Conservation (phyloP, 53 echinoderm and acorn worm genomes). For the Zoroaster sp. region DNA sequence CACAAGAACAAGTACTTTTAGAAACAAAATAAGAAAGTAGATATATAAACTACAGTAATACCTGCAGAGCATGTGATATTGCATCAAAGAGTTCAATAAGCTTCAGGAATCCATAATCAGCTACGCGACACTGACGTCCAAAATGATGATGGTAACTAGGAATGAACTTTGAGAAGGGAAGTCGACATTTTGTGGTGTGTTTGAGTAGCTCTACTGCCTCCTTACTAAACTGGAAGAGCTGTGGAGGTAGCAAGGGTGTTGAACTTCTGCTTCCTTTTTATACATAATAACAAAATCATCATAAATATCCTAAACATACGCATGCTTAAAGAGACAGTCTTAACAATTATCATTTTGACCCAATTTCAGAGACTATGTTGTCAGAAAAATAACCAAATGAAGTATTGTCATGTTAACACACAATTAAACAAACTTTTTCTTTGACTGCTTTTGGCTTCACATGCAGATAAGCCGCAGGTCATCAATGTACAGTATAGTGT, state of each 20-base stretch:
- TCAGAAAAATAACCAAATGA: too few relatives aligned
- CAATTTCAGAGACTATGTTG: too few relatives aligned
- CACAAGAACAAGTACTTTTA: too few relatives aligned
- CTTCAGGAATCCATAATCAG: slow-evolving; percentile 96
- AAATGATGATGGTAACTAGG: slow-evolving; percentile 97
- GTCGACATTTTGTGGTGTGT: slow-evolving; percentile 75
- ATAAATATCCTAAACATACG: not conserved
- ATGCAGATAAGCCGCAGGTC: too few relatives aligned
- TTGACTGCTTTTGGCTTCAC: too few relatives aligned
- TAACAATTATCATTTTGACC: not conserved
- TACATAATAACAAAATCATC: not conserved
- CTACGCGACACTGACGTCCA: slow-evolving; percentile 94
- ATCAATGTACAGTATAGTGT: too few relatives aligned
- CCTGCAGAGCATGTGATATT: slow-evolving; percentile 90
- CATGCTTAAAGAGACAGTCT: not conserved
- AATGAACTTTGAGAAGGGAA: slow-evolving; percentile 90
- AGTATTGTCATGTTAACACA: too few relatives aligned
- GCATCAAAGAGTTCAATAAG: slow-evolving; percentile 94
- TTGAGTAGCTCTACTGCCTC: slow-evolving; percentile 95
- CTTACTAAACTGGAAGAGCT: slow-evolving; percentile 91
- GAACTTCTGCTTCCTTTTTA: slow-evolving; percentile 59
- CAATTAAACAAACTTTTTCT: too few relatives aligned
- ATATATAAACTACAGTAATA: not conserved
- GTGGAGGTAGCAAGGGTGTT: slow-evolving; percentile 83
- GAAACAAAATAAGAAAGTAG: not conserved